Evolutionary conservation across 2,888 invertebrate genomes (phyloP).

Genomic region (Tipula vernalis): DNA sequence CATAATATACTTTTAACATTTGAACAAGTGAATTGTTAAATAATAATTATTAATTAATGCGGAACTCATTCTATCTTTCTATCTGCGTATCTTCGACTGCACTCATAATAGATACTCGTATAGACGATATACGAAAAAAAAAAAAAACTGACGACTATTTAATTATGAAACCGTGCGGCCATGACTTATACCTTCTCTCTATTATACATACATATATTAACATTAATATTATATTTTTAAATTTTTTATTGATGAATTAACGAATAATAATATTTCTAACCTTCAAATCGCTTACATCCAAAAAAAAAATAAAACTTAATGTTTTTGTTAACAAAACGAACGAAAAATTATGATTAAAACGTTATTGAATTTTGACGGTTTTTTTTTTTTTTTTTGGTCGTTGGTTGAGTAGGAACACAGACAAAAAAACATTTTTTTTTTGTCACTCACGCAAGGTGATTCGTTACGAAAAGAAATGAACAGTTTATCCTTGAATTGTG

Average conservation of each 20-base stretch:
- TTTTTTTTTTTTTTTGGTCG: neutral
- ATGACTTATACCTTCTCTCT: neutral
- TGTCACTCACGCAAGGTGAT: neutral
- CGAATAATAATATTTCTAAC: neutral
- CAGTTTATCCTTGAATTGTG: neutral
- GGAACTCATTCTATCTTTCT: neutral
- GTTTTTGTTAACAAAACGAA: neutral
- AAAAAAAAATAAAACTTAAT: neutral
- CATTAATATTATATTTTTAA: no score
- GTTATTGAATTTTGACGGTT: slow-evolving; percentile 4
- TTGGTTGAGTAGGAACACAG: neutral
- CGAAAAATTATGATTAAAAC: neutral
- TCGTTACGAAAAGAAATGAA: neutral
- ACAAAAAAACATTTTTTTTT: neutral
- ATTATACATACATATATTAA: neutral
- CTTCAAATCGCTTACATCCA: neutral
- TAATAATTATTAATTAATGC: neutral
- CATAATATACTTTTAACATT: neutral
- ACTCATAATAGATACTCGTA: neutral
- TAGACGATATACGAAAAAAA: no score
- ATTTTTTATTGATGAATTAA: neutral
- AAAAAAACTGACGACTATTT: neutral
- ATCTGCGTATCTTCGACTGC: neutral
- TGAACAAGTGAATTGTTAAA: neutral
- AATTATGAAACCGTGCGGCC: neutral